Conservation (phyloP, 1,140 invertebrate genomes). For the Drosophila baimaii region DNA sequence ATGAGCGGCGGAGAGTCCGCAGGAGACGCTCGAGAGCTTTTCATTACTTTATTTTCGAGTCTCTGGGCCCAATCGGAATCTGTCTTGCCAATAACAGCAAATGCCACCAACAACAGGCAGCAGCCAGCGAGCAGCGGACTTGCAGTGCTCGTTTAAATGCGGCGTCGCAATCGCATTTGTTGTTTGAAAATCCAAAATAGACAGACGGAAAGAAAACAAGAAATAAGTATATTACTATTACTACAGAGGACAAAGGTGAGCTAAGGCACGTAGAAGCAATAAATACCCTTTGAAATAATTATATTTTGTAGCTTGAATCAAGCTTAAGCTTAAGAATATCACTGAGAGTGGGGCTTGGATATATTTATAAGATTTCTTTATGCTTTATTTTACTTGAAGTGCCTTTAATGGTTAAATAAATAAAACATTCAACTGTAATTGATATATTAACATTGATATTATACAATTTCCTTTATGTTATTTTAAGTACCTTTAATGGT, state of each 20-base stretch:
- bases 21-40: constrained; percentile 39
- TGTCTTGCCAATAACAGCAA: constrained; percentile 51
- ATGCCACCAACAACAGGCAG: constrained; percentile 22
- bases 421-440: no score
- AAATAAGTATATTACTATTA: constrained; percentile 56
- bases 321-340: not conserved
- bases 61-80: constrained; percentile 50
- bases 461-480: no score
- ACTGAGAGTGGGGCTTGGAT: not conserved
- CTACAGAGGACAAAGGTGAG: constrained; percentile 31
- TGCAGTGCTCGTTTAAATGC: constrained; percentile 49
- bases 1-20: constrained; percentile 11
- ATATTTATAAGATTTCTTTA: not conserved
- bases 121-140: constrained; percentile 22
- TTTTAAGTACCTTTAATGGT: no score
- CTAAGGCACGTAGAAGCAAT: not conserved
- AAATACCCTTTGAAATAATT: constrained; percentile 12
- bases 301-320: not conserved
- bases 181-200: constrained; percentile 51
- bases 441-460: no score
- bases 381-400: not conserved
- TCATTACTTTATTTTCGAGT: constrained; percentile 61
- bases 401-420: no score
- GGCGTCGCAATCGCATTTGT: constrained; percentile 52
- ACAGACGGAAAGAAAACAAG: constrained; percentile 53